Conservation (phyloP, 2,888 invertebrate species). For the Lampropteryx suffumata region DNA sequence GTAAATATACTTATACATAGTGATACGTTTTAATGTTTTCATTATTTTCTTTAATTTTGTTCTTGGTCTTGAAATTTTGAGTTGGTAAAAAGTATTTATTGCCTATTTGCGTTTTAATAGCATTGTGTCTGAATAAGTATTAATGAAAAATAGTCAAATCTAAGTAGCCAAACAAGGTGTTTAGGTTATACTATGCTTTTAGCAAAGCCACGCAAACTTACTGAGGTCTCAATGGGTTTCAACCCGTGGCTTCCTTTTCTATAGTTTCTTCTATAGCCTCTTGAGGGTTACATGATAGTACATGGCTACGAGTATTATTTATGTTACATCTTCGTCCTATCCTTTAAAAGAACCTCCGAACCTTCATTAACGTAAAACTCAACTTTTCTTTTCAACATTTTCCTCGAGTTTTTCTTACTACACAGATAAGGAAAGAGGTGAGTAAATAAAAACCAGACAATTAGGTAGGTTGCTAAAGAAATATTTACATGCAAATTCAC, state of each 20-base stretch:
- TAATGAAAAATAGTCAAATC: constrained; percentile 6
- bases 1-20: no score
- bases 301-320: constrained; percentile 33
- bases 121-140: no score
- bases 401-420: constrained; percentile 23
- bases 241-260: constrained; percentile 32
- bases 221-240: constrained; percentile 29
- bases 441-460: constrained; percentile 20
- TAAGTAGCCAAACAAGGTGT: constrained; percentile 23
- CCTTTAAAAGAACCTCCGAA: constrained; percentile 23
- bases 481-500: constrained; percentile 19
- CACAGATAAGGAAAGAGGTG: constrained; percentile 25
- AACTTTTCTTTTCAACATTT: constrained; percentile 27
- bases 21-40: no score
- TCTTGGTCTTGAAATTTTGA: no score
- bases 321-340: constrained; percentile 25
- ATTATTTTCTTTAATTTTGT: no score
- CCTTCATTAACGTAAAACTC: constrained; percentile 31
- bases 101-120: no score
- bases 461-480: constrained; percentile 6
- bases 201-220: constrained; percentile 36
- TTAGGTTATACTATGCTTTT: constrained; percentile 27
- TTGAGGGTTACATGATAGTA: constrained; percentile 28
- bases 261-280: constrained; percentile 33
- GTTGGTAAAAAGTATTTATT: no score